These are phyloP conservation scores for Meiosimyza platycephala DNA, from an alignment of 2,888 invertebrate genomes.

Conservation along the genomic window DNA sequence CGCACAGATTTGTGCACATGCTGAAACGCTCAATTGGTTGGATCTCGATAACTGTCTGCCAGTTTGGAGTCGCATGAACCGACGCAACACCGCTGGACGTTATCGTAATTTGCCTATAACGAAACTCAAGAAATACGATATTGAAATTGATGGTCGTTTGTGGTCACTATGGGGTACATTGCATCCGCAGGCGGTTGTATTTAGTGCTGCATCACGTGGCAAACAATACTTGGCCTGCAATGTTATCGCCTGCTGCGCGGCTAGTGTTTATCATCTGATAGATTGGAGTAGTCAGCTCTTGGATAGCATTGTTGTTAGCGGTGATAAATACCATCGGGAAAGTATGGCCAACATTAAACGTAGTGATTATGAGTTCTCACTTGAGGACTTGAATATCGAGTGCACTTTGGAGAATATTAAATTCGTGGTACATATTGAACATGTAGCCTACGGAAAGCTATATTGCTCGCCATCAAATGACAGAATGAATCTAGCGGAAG, in stretches of 20 bases:
- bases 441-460: conserved; percentile 73
- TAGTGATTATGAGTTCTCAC: conserved; percentile 71
- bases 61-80: conserved; percentile 63
- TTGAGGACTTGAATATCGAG: conserved; percentile 71
- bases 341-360: conserved; percentile 68
- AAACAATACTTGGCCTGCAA: conserved; percentile 75
- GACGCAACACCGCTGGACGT: conserved; percentile 56
- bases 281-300: conserved; percentile 75
- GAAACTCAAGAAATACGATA: conserved; percentile 73
- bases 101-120: conserved; percentile 56
- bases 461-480: conserved; percentile 66
- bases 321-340: conserved; percentile 71
- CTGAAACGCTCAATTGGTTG: conserved; percentile 62
- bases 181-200: conserved; percentile 73
- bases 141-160: conserved; percentile 76
- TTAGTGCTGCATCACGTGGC: conserved; percentile 70
- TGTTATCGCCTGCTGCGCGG: conserved; percentile 72
- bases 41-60: conserved; percentile 59
- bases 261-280: conserved; percentile 71
- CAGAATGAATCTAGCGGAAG: conserved; percentile 74
- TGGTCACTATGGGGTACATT: conserved; percentile 77
- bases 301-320: conserved; percentile 73
- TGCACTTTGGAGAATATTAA: conserved; percentile 72
- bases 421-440: conserved; percentile 71
- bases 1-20: conserved; percentile 57